These are phyloP conservation scores for Chelonoidis abingdonii DNA, from an alignment of 2,113 vertebrate genomes.

Conservation along the genomic window DNA sequence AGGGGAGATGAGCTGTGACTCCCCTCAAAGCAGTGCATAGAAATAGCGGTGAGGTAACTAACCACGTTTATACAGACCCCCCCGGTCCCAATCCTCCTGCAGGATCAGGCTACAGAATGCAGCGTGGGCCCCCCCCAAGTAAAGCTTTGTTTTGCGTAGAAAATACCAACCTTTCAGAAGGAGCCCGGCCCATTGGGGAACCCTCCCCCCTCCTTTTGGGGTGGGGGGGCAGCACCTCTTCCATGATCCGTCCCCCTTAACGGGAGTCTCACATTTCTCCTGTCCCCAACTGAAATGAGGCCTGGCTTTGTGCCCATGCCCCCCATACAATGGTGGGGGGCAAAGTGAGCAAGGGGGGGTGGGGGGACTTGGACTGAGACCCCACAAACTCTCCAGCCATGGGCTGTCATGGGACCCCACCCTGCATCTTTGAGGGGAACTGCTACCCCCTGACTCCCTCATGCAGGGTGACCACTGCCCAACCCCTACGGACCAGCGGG, in stretches of 20 bases:
- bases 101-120: background rate
- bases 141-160: background rate
- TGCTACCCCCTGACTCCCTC: background rate
- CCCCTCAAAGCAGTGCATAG: background rate
- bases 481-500: background rate
- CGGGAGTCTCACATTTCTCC: background rate
- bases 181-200: accelerated
- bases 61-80: background rate
- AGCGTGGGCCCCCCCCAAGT: background rate
- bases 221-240: background rate
- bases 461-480: background rate
- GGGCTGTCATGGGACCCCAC: background rate
- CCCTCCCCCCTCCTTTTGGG: too few relatives aligned
- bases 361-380: background rate
- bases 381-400: background rate
- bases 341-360: too few relatives aligned
- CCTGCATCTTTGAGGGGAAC: background rate
- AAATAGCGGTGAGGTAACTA: background rate
- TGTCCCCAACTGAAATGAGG: background rate
- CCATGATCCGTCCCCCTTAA: background rate
- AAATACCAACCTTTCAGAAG: background rate
- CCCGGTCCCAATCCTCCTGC: background rate
- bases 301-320: background rate
- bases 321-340: too few relatives aligned
- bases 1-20: too few relatives aligned